A percentile compares a stretch with the other conserved stretches of the same genome.
phyloP scores from a whole-genome alignment of 1,140 invertebrate species.

The Whitmania pigra region DNA sequence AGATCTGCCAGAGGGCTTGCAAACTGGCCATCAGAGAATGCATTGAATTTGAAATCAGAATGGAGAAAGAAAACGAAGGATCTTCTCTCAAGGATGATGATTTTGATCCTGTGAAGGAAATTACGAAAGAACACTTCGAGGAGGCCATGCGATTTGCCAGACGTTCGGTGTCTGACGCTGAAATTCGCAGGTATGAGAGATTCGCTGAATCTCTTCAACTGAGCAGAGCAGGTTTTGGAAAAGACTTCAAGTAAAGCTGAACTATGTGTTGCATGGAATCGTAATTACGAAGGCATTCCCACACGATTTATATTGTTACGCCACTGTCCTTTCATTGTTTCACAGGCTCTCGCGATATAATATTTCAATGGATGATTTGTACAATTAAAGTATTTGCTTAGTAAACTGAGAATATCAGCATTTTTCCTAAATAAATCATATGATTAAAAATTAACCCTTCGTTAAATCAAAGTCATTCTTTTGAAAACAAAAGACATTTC shows the following conservation, averaged over 20 bases:
- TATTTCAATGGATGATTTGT: too few relatives aligned
- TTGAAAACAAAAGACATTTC: too few relatives aligned
- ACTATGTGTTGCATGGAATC: background rate
- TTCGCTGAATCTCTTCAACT: conserved; percentile 98
- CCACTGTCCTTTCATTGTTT: too few relatives aligned
- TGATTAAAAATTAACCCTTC: too few relatives aligned
- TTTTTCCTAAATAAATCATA: too few relatives aligned
- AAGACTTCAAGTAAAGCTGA: conserved; percentile 38
- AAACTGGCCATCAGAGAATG: conserved; percentile 95
- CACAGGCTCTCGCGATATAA: too few relatives aligned
- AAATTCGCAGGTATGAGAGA: conserved; percentile 99
- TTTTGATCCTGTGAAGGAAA: conserved; percentile 94
- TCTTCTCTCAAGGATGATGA: conserved; percentile 47
- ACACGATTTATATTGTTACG: too few relatives aligned
- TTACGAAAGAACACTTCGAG: conserved; percentile 90
- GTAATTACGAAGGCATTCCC: too few relatives aligned
- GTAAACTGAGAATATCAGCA: too few relatives aligned
- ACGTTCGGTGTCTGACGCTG: conserved; percentile 96
- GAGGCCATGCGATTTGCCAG: conserved; percentile 98
- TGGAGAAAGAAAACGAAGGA: conserved; percentile 66
- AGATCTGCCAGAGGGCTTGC: conserved; percentile 97
- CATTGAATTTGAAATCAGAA: conserved; percentile 85
- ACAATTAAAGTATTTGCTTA: too few relatives aligned
- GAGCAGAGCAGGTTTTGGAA: conserved; percentile 93
- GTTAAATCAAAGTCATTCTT: too few relatives aligned